phyloP scores from a whole-genome alignment of 92 coral and sea anemone species.

The Hydrozoanthus gracilis region DNA sequence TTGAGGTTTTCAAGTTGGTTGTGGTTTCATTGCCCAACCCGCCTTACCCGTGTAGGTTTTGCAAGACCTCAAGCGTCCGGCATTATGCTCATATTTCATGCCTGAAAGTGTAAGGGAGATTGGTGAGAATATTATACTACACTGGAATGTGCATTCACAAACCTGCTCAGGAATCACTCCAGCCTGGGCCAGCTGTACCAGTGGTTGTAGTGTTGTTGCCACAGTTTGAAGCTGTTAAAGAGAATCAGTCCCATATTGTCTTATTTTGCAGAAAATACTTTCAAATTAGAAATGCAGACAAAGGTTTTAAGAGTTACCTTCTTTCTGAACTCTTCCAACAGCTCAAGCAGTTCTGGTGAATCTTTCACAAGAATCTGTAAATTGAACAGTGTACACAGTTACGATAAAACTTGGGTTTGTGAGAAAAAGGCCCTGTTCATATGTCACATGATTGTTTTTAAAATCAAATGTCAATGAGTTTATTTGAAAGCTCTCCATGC shows the following conservation, averaged over 20 bases:
- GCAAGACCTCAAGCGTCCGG: too few relatives aligned
- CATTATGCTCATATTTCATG: too few relatives aligned
- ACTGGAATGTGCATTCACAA: background rate
- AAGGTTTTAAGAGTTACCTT: slow-evolving; percentile 63
- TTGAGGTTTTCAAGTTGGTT: too few relatives aligned
- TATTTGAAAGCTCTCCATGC: too few relatives aligned
- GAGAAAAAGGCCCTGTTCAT: background rate
- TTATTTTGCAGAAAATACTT: background rate
- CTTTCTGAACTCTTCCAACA: slow-evolving; percentile 80
- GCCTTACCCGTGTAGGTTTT: too few relatives aligned
- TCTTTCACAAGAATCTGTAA: slow-evolving; percentile 82
- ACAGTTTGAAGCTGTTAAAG: slow-evolving; percentile 76
- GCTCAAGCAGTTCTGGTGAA: slow-evolving; percentile 95
- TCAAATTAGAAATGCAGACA: background rate
- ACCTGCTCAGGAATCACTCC: slow-evolving; percentile 88
- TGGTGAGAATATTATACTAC: too few relatives aligned
- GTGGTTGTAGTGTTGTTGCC: slow-evolving; percentile 68
- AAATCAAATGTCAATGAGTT: too few relatives aligned
- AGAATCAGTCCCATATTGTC: background rate
- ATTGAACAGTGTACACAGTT: background rate
- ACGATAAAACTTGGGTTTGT: background rate
- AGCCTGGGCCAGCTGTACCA: slow-evolving; percentile 81
- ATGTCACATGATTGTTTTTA: too few relatives aligned
- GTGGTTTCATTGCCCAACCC: too few relatives aligned
- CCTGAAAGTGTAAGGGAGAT: too few relatives aligned